Base-by-base conservation (phyloP, 2,888 invertebrate genomes). In the Melanotus villosus region DNA sequence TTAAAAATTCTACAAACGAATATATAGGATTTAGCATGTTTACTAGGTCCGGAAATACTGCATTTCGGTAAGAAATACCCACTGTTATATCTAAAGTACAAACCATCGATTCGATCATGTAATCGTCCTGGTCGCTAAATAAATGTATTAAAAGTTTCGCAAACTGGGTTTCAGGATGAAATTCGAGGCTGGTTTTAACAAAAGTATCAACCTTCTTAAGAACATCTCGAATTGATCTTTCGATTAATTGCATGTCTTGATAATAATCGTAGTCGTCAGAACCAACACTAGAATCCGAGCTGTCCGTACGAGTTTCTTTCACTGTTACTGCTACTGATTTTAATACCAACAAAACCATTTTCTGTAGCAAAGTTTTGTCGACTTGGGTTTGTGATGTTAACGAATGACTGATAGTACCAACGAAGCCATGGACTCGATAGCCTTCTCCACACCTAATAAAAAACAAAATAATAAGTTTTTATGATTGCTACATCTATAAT, bases 111-210 rank as follows among this genome's bases (percentile, higher is more conserved):
- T 96, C 96, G 67, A 96, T 93, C 76, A 96, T 85, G 79, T 94
- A 94, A 84, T 96, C 96, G 80, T 96, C 96, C 83, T 96, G 96
- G 84, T 96, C 95, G 77, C 93, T 93, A 80, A 96, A 96, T 65
- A 96, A 86, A 82, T 94, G 93, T 67, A 96, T 93, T 57, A 96
- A 88, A 88, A 96, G 93, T 85, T 95, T 95, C 0, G 95, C 94
- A 75, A 96, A 90, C 16, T 93, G 92, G 73, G 94, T 93, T 82
- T 95, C 94, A 0, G 96, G 96, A 84, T 95, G 94, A 81, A 93
- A 96, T 72, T 95, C 93, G 75, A 95, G 85, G 65, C 92, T 89
- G 70, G 90, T 89, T 80, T 96, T 93, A 7, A 96, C 91, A 79
- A 95, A 95, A 56, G 89, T 88, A 81, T 96, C 95, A 26, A 96